phyloP scores from a whole-genome alignment of 2,888 invertebrate genomes.

The Tipula vernalis region DNA sequence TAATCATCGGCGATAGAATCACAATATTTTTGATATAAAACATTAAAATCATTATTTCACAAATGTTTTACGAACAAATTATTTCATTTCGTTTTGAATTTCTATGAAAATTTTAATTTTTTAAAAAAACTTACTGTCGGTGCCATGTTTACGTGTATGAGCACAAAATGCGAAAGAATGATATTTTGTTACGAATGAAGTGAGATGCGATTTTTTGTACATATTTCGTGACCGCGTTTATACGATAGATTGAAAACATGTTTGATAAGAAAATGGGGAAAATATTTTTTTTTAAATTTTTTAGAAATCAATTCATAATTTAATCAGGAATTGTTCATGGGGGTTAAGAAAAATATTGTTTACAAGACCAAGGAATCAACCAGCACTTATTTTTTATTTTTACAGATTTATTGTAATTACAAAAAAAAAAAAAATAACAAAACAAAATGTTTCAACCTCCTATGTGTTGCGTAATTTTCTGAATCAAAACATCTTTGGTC shows the following conservation, averaged over 20 bases:
- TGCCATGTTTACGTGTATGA: slow-evolving; percentile 30
- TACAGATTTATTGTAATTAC: neutral
- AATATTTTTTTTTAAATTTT: too few relatives aligned
- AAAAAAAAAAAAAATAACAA: neutral
- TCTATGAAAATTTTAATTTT: slow-evolving; percentile 16
- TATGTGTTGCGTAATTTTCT: neutral
- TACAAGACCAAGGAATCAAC: too few relatives aligned
- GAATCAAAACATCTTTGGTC: neutral
- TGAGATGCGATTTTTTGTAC: neutral
- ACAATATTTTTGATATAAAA: neutral
- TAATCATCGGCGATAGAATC: neutral
- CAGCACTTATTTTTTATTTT: neutral
- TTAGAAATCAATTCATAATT: too few relatives aligned
- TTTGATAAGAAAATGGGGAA: neutral
- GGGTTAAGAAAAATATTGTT: too few relatives aligned
- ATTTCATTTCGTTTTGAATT: neutral
- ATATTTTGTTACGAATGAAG: neutral
- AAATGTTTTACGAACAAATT: neutral
- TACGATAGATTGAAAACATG: neutral
- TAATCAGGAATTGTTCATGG: too few relatives aligned
- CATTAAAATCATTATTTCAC: neutral
- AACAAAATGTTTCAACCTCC: neutral
- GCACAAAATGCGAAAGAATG: slow-evolving; percentile 13
- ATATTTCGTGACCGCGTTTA: neutral
- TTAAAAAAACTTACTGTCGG: slow-evolving; percentile 31